Evolutionary conservation across 1,140 invertebrate genomes (phyloP), one percentile per base, ranked within the genome.

Genomic region (Galendromus occidentalis): DNA sequence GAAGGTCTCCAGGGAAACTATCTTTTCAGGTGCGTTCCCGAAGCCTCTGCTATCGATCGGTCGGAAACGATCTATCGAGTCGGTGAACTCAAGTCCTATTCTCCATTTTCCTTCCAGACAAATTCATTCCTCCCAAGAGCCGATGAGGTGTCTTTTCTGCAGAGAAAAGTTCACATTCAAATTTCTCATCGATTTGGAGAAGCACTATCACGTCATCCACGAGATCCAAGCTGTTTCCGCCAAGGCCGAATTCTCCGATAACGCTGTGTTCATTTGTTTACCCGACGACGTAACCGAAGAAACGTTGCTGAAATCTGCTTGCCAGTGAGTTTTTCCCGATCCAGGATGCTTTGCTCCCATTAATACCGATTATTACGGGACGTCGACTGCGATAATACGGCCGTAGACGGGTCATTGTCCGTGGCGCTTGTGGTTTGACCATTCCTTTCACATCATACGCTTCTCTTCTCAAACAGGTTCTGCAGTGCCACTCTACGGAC

Each of bases 211-310:
- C 51, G 63, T 69, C 20, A 67, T 70, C 9, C 71, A 72, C 65
- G 71, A 72, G 64, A 47, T 72, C 14, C 64, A 66, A 14, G 68
- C 71, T 14, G 68, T 71, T 14, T 67, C 66, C 18, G 64, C 33
- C 12, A 70, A 71, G 45, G 71, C 71, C 9, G 69, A 72, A 29
- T 72, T 72, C 39, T 71, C 69, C 64, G 71, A 72, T 42, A 69
- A 71, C 42, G 71, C 71, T 20, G 71, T 72, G 4, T 72, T 72
- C 67, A 69, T 72, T 17, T 72, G 71, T 66, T 66, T 72, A 17
- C 71, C 71, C 44, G 47, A 66, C 65, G 66, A 71, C 44, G 67
- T 68, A 1, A 67, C 65, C 39, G 68, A 70, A 66, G 66, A 65
- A 28, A 68, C 67, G 4, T 64, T 66, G 64, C 42, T 72, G 18